These are phyloP conservation scores for Pemphigus obesinymphae DNA, from an alignment of 1,140 invertebrate genomes.

Conservation along the genomic window DNA sequence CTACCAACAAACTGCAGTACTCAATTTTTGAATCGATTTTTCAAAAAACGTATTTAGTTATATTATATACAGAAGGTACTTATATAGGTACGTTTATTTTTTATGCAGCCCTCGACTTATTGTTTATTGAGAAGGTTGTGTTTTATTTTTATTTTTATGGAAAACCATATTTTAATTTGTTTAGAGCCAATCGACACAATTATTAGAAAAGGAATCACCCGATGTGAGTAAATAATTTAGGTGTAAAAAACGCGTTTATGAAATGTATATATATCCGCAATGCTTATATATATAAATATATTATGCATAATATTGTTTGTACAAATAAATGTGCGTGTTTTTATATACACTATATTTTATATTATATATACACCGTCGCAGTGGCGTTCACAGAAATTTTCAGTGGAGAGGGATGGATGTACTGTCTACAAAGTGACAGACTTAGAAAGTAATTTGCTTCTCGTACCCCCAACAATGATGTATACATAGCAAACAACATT, in stretches of 20 bases:
- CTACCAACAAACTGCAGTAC: too few species aligned
- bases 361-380: not conserved
- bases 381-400: too few species aligned
- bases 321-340: not conserved
- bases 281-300: not conserved
- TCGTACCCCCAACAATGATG: too few species aligned
- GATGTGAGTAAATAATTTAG: conserved; percentile 31
- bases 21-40: too few species aligned
- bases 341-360: not conserved
- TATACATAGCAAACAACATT: too few species aligned
- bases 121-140: not conserved
- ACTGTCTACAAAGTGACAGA: too few species aligned
- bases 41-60: too few species aligned
- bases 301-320: not conserved
- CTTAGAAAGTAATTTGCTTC: too few species aligned
- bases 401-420: too few species aligned
- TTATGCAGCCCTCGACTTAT: not conserved
- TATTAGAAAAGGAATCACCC: conserved; percentile 20
- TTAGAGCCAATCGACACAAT: conserved; percentile 23
- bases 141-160: not conserved
- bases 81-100: too few species aligned
- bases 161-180: conserved; percentile 29
- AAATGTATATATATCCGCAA: not conserved
- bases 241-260: not conserved
- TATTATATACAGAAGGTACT: too few species aligned